Percentiles rank a stretch among this genome's conserved stretches.
Evolutionary conservation across 1,140 invertebrate species (phyloP).

Genomic region (Microplitis demolitor): DNA sequence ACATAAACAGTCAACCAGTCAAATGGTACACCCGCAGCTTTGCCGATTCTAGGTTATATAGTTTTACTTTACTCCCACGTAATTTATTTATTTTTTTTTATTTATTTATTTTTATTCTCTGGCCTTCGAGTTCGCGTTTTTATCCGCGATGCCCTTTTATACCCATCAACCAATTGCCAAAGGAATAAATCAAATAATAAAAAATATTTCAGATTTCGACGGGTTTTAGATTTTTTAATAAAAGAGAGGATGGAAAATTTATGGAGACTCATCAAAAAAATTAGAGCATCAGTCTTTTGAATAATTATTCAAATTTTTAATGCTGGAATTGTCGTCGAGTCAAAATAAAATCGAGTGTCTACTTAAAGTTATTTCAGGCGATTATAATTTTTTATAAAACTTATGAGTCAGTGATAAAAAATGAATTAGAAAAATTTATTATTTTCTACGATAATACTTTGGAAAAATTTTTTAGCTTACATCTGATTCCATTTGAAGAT

Average conservation of each 20-base stretch:
- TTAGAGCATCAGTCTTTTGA: not conserved
- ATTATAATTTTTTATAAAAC: no score
- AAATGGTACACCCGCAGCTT: constrained; percentile 47
- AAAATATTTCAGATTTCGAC: not conserved
- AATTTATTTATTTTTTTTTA: not conserved
- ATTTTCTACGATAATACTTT: no score
- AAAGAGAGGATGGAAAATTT: not conserved
- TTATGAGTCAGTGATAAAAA: no score
- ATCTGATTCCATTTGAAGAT: no score
- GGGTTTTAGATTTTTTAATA: not conserved
- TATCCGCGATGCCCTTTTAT: constrained; percentile 33
- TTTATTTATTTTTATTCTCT: not conserved
- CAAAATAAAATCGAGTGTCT: no score
- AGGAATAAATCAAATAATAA: constrained; percentile 32
- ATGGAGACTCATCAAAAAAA: not conserved
- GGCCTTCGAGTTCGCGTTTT: not conserved
- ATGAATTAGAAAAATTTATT: no score
- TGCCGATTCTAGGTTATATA: constrained; percentile 30
- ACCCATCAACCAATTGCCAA: constrained; percentile 31
- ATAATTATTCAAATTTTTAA: no score
- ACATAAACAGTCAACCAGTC: constrained; percentile 48
- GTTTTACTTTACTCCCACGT: not conserved
- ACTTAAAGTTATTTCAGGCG: no score
- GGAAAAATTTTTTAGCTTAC: no score
- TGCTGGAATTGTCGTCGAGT: no score